Conservation (phyloP, 2,797 vertebrate genomes). For the Yasuhikotakia modesta region DNA sequence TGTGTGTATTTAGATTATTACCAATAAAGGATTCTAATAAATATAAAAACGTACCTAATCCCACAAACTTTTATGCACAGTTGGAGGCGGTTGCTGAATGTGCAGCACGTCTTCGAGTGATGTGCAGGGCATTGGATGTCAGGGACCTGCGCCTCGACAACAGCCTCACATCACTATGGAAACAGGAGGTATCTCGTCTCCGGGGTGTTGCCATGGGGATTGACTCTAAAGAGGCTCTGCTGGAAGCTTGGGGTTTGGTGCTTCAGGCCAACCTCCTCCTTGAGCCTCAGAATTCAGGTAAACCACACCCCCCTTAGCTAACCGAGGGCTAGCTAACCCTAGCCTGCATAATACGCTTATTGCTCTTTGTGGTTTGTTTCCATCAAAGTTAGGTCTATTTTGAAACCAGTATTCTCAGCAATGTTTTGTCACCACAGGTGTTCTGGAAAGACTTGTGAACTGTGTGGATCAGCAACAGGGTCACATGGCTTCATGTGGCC, state of each 20-base stretch:
- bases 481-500: conserved; percentile 79
- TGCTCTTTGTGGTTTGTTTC: too few relatives aligned
- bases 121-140: conserved; percentile 80
- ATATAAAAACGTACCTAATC: neutral
- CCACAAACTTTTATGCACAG: conserved; percentile 67
- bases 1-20: too few relatives aligned
- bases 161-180: conserved; percentile 68
- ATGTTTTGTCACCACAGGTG: conserved; percentile 58
- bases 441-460: conserved; percentile 77
- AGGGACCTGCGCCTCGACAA: conserved; percentile 70
- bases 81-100: conserved; percentile 84
- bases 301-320: too few relatives aligned
- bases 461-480: conserved; percentile 80
- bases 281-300: conserved; percentile 84
- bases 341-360: too few relatives aligned
- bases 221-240: conserved; percentile 82
- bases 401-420: neutral
- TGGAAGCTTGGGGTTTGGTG: conserved; percentile 85
- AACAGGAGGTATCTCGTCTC: conserved; percentile 79
- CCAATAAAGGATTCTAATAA: too few relatives aligned
- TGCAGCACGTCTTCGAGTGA: conserved; percentile 76
- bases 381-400: neutral
- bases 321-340: too few relatives aligned
- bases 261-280: conserved; percentile 85
- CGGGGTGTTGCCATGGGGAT: conserved; percentile 77